Evolutionary conservation across 2,888 invertebrate genomes (phyloP), one percentile per base, ranked within the genome.

Genomic region (Calameuta idolon): DNA sequence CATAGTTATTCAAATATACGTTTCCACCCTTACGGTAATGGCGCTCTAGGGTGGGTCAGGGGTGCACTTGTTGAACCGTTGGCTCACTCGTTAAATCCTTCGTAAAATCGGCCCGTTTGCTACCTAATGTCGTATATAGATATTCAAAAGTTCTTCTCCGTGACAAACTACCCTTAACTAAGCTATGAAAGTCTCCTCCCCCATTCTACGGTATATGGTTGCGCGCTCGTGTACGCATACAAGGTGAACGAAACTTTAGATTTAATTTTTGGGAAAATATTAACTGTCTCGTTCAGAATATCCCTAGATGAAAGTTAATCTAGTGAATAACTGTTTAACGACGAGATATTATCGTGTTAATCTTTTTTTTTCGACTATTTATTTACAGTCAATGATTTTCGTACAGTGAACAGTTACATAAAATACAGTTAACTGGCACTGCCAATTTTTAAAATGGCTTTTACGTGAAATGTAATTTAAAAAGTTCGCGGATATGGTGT

Each of bases 41-140:
- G 23, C 9, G 23, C 23, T 55, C 23, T 23, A 55, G 55, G 55
- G 55, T 55, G 55, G 69, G 30, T 76, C 30, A 76, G 69, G 35
- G 78, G 73, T 40, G 33, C 75, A 80, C 80, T 80, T 80, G 79
- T 81, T 81, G 77, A 81, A 79, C 83, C 73, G 76, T 76, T 73
- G 75, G 79, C 79, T 69, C 76, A 74, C 37, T 80, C 79, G 79
- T 76, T 81, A 80, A 81, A 82, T 80, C 78, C 79, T 76, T 34
- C 71, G 71, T 71, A 31, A 71, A 33, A 76, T 77, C 80, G 77
- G 79, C 75, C 79, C 83, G 77, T 83, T 85, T 84, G 81, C 69
- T 83, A 76, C 82, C 74, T 75, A 85, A 86, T 83, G 83, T 83
- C 75, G 34, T 68, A 78, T 78, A 75, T 34, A 23, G 30, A 73